Evolutionary conservation across 2,888 invertebrate genomes (phyloP).

Genomic region (Lycocerus yunnanus): DNA sequence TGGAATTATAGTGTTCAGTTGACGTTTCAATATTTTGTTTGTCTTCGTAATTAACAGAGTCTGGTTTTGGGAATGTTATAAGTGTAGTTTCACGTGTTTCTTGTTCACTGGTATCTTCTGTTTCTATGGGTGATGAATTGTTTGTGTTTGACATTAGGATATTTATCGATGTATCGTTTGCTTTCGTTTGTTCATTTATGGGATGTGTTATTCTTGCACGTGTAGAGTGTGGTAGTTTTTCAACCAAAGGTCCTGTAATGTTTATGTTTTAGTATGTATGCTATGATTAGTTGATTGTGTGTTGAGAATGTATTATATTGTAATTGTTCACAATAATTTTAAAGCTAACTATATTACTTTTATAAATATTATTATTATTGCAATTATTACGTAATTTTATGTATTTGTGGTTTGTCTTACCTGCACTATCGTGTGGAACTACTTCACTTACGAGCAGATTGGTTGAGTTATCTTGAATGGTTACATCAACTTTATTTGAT

Average conservation of each 20-base stretch:
- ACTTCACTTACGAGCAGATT: slow-evolving; percentile 57
- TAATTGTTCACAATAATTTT: background rate
- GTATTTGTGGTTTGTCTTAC: slow-evolving; percentile 46
- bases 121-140: slow-evolving; percentile 37
- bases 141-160: slow-evolving; percentile 47
- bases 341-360: background rate
- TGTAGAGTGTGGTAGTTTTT: slow-evolving; percentile 52
- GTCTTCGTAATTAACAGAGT: slow-evolving; percentile 50
- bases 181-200: slow-evolving; percentile 40
- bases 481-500: slow-evolving; percentile 54
- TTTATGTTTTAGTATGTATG: slow-evolving; percentile 17
- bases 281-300: slow-evolving; percentile 38
- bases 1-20: slow-evolving; percentile 33
- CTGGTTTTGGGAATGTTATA: slow-evolving; percentile 44
- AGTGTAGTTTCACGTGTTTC: slow-evolving; percentile 36
- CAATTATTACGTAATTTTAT: background rate
- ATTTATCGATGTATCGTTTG: slow-evolving; percentile 49
- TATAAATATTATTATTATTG: background rate
- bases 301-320: slow-evolving; percentile 33
- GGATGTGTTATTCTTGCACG: slow-evolving; percentile 44
- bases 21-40: slow-evolving; percentile 47
- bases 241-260: slow-evolving; percentile 54
- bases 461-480: slow-evolving; percentile 50
- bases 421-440: slow-evolving; percentile 56
- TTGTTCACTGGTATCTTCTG: slow-evolving; percentile 63